Evolutionary conservation across 2,888 invertebrate species (phyloP), one percentile per base, ranked within the genome.

Genomic region (Callyntrura guangdongensis): DNA sequence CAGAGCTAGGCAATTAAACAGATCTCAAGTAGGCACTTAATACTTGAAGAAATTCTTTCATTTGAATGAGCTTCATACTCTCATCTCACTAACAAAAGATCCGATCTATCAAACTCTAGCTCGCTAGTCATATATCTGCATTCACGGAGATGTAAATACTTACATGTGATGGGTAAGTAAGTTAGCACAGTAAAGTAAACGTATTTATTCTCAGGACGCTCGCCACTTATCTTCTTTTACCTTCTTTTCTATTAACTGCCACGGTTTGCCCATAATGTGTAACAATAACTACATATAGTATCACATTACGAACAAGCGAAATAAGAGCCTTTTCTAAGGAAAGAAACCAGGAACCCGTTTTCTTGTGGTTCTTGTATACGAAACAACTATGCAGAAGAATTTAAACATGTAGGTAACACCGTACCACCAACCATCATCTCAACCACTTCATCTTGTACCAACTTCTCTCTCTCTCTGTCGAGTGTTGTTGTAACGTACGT

Each of bases 371-470:
- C 36, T 36, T 72, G 47, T 47, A 72, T 47, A 9, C 20, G 17
- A 72, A 72, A 47, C 17, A 12, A 47, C 17, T 72, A 72, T 53
- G n/a, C 14, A 47, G 53, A 53, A 47, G 72, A 69, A 72, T 72
- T 47, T 72, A 72, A 69, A 36, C 36, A 69, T 36, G 69, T n/a
- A 69, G 36, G 36, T 36, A 36, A 36, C 36, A 36, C 36, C 59
- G n/a, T 53, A 53, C n/a, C 53, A 14, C n/a, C 53, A 27, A 12
- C 25, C 11, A 74, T 47, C 20, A 74, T 20, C 20, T 11, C 72
- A 11, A 72, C 45, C n/a, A 12, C 47, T 47, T 49, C 47, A 47
- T 49, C 20, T 74, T 53, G 17, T 25, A 53, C 25, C 14, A n/a
- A 45, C 36, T 45, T 67, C 8, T 20, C 12, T 20, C 22, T 64